A percentile compares a stretch with the other conserved stretches of the same genome.
Conservation (phyloP, 2,888 invertebrate genomes). For the Cartodere bifasciata region DNA sequence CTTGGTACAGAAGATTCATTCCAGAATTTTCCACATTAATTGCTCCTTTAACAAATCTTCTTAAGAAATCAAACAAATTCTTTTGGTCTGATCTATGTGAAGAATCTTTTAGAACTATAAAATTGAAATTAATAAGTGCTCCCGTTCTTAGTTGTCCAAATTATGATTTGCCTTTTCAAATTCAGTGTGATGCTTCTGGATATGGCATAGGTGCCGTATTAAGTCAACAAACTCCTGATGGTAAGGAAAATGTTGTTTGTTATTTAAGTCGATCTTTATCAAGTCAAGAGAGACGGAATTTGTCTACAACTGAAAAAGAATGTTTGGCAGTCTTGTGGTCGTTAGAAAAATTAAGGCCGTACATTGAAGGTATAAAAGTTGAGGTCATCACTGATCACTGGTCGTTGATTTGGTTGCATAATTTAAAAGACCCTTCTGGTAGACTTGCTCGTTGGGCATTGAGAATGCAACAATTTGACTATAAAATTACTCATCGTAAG, state of each 20-base stretch:
- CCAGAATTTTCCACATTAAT: slow-evolving; percentile 9
- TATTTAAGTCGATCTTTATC: slow-evolving; percentile 10
- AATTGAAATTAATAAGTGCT: slow-evolving; percentile 10
- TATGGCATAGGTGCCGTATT: slow-evolving; percentile 13
- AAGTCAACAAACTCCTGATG: slow-evolving; percentile 1
- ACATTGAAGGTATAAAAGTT: slow-evolving; percentile 12
- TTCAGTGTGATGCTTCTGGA: slow-evolving; percentile 12
- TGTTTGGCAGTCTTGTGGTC: slow-evolving; percentile 8
- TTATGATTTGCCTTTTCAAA: slow-evolving; percentile 9
- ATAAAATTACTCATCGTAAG: slow-evolving; percentile 11
- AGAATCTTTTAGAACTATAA: slow-evolving; percentile 8
- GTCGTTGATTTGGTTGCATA: slow-evolving; percentile 11
- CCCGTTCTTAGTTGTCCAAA: slow-evolving; percentile 14
- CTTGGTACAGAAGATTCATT: slow-evolving; percentile 13
- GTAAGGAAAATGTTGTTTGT: slow-evolving; percentile 8
- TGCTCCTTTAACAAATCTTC: slow-evolving; percentile 4
- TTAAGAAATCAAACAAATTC: slow-evolving; percentile 2
- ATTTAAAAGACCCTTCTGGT: slow-evolving; percentile 11
- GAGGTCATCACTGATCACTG: slow-evolving; percentile 12
- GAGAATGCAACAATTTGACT: slow-evolving; percentile 11
- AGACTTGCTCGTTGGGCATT: slow-evolving; percentile 11
- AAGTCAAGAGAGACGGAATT: slow-evolving; percentile 9
- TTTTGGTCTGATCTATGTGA: slow-evolving; percentile 9
- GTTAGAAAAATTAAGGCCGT: slow-evolving; percentile 9
- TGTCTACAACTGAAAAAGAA: slow-evolving; percentile 9